Evolutionary conservation across 2,888 invertebrate genomes (phyloP).

Genomic region (Drosophila picticornis): DNA sequence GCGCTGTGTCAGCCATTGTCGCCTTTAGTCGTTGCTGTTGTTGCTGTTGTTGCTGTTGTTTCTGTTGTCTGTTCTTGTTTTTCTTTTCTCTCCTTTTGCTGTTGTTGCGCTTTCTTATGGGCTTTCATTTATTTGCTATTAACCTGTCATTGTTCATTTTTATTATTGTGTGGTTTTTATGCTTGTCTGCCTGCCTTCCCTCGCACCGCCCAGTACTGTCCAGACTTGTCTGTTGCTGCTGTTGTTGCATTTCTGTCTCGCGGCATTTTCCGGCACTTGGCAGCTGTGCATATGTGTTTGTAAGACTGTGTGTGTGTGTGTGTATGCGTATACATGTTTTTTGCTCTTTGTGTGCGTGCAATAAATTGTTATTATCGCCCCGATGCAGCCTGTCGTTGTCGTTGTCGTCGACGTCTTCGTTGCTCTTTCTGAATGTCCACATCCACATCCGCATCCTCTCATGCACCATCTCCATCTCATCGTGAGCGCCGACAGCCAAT

Average conservation of each 20-base stretch:
- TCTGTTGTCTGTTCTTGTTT: slow-evolving; percentile 31
- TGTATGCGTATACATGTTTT: slow-evolving; percentile 24
- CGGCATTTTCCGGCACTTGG: slow-evolving; percentile 74
- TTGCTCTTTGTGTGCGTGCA: slow-evolving; percentile 64
- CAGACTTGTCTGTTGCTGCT: slow-evolving; percentile 33
- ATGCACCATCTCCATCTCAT: slow-evolving; percentile 28
- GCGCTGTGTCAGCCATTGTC: slow-evolving; percentile 39
- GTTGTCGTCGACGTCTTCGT: slow-evolving; percentile 25
- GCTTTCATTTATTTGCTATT: slow-evolving; percentile 84
- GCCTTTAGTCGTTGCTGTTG: slow-evolving; percentile 29
- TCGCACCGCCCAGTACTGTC: slow-evolving; percentile 30
- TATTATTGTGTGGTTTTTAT: slow-evolving; percentile 77
- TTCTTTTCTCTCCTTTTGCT: slow-evolving; percentile 17
- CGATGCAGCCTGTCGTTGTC: slow-evolving; percentile 78
- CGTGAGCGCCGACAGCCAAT: slow-evolving; percentile 54
- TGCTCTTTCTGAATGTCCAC: slow-evolving; percentile 45
- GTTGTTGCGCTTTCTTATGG: slow-evolving; percentile 71
- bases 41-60: slow-evolving; percentile 28
- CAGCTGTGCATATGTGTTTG: slow-evolving; percentile 55
- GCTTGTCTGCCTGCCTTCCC: slow-evolving; percentile 48
- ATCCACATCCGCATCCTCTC: slow-evolving; percentile 23
- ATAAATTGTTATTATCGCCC: slow-evolving; percentile 84
- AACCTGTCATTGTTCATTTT: slow-evolving; percentile 85
- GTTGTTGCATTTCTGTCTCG: slow-evolving; percentile 68
- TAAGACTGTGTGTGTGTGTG: slow-evolving; percentile 10